A percentile compares a stretch with the other conserved stretches of the same genome.
These are phyloP conservation scores for Remorina albescens DNA, from an alignment of 2,797 vertebrate species.

Conservation along the genomic window DNA sequence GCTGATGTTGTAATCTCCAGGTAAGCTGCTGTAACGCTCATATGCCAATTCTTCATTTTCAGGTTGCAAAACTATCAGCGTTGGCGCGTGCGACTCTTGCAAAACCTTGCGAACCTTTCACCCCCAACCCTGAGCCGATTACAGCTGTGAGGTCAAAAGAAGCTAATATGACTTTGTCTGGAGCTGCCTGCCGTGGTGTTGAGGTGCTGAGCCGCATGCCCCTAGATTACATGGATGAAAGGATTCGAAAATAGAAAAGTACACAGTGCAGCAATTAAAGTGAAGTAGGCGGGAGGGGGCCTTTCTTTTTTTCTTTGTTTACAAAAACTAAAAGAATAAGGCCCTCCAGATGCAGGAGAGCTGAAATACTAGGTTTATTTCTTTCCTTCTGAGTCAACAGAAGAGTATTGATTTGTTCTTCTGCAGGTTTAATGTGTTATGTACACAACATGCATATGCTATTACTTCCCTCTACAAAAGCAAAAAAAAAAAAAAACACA, in stretches of 20 bases:
- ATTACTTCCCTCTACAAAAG: slow-evolving; percentile 39
- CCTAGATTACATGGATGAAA: slow-evolving; percentile 64
- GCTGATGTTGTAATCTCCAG: slow-evolving; percentile 76
- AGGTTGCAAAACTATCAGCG: slow-evolving; percentile 59
- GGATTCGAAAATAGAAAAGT: slow-evolving; percentile 51
- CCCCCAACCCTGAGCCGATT: slow-evolving; percentile 60
- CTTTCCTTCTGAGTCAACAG: slow-evolving; percentile 32
- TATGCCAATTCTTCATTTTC: slow-evolving; percentile 49
- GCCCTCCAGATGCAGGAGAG: slow-evolving; percentile 35
- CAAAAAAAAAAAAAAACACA: neutral
- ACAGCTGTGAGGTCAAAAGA: slow-evolving; percentile 68
- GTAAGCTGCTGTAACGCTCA: slow-evolving; percentile 66
- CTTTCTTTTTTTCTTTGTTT: slow-evolving; percentile 35
- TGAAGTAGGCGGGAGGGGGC: slow-evolving; percentile 12
- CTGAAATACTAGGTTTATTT: slow-evolving; percentile 34
- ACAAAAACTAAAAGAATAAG: slow-evolving; percentile 35
- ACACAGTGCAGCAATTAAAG: slow-evolving; percentile 51
- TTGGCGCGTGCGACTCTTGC: slow-evolving; percentile 44
- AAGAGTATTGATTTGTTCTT: slow-evolving; percentile 62
- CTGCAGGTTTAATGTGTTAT: slow-evolving; percentile 45
- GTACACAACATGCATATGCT: slow-evolving; percentile 34
- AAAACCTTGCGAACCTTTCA: slow-evolving; percentile 26
- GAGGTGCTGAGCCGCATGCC: slow-evolving; percentile 45
- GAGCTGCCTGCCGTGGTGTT: slow-evolving; percentile 36
- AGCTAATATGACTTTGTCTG: slow-evolving; percentile 80